phyloP scores from a whole-genome alignment of 2,113 vertebrate species.

The Lepidothrix coronata region DNA sequence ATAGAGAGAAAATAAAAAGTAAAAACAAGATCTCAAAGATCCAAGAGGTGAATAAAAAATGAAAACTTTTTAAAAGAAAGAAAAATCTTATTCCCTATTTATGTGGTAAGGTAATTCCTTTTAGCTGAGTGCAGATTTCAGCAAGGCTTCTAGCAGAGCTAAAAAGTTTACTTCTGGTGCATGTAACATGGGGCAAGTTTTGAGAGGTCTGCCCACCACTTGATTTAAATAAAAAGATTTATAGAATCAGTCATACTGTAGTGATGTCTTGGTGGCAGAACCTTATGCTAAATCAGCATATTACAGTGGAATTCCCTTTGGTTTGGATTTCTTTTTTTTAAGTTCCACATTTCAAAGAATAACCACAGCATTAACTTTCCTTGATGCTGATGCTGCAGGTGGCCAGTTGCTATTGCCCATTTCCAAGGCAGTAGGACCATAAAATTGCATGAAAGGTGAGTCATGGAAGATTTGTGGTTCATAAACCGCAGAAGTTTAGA shows the following conservation, averaged over 20 bases:
- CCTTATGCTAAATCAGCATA: neutral
- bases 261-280: fast-evolving
- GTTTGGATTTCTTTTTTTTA: neutral
- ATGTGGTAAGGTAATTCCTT: neutral
- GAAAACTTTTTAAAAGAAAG: neutral
- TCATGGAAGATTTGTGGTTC: slow-evolving; percentile 30
- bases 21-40: neutral
- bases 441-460: neutral
- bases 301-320: neutral
- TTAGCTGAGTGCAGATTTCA: neutral
- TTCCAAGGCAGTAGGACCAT: slow-evolving; percentile 25
- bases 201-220: neutral
- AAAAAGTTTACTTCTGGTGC: neutral
- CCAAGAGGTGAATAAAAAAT: neutral
- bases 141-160: neutral
- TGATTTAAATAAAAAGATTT: neutral
- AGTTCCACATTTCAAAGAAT: neutral
- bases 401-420: neutral
- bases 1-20: neutral
- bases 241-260: neutral
- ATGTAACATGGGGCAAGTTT: neutral
- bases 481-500: slow-evolving; percentile 16
- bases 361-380: neutral
- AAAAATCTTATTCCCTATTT: neutral
- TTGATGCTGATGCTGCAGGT: neutral